These are phyloP conservation scores for Oncorhynchus masou DNA, from an alignment of 2,113 vertebrate genomes.

Conservation along the genomic window DNA sequence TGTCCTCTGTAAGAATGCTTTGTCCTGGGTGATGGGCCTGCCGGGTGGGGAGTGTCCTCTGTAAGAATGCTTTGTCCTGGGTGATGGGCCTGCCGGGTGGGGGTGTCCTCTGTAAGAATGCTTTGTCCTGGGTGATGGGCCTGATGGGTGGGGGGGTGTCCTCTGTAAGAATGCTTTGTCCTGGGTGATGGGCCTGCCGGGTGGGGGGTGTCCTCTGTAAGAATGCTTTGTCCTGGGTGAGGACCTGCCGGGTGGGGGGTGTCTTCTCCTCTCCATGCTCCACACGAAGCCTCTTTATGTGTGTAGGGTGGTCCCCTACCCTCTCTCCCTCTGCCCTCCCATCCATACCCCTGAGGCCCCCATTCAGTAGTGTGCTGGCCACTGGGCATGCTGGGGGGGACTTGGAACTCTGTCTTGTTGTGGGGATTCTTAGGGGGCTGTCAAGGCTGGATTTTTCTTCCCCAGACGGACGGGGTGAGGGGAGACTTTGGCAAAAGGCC, in stretches of 20 bases:
- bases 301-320: constrained; percentile 64
- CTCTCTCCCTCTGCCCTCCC: constrained; percentile 33
- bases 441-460: constrained; percentile 80
- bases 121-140: too few species aligned
- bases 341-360: constrained; percentile 71
- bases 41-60: background rate
- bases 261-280: constrained; percentile 33
- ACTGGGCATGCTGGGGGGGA: constrained; percentile 48
- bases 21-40: too few species aligned
- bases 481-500: constrained; percentile 38
- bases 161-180: constrained; percentile 41
- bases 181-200: too few species aligned
- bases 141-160: too few species aligned
- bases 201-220: too few species aligned
- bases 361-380: constrained; percentile 57
- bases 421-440: constrained; percentile 69
- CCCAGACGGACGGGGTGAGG: constrained; percentile 44
- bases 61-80: constrained; percentile 38
- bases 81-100: too few species aligned
- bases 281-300: constrained; percentile 68
- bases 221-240: constrained; percentile 31
- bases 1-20: constrained; percentile 37
- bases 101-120: background rate
- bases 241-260: constrained; percentile 36
- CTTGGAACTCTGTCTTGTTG: constrained; percentile 69